Evolutionary conservation across 2,888 invertebrate species (phyloP), one percentile per base, ranked within the genome.

Genomic region (Andrena camellia): DNA sequence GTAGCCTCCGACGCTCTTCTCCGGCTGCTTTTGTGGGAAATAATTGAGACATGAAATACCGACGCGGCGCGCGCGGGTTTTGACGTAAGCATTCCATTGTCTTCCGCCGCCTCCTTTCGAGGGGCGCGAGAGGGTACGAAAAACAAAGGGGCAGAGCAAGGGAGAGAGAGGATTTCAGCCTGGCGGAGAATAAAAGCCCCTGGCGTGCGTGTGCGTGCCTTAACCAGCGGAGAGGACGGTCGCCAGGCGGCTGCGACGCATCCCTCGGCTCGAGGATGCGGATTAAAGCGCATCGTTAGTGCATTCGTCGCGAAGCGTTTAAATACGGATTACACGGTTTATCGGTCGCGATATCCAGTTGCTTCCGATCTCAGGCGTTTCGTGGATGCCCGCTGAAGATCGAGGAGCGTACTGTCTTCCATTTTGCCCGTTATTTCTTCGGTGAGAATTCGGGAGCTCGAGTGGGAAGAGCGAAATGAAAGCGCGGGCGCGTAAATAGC

Each of bases 11-110:
- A 73, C 84, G 84, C 70, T 78, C 76, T 71, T 83, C 77, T 64
- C 78, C 66, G 78, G 69, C 76, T 81, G 90, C 92, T 92, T 93
- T 93, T 93, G 93, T 92, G 88, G 81, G 86, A 91, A 93, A 93
- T 93, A 93, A 93, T 93, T 92, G 93, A 93, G 92, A 93, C 93
- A 92, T 93, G 92, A 93, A 93, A 93, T 92, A 91, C 91, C 87
- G 84, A 76, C 86, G 89, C 89, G 85, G 88, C 78, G 90, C 83
- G 84, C 82, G 84, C 84, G 87, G 89, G 90, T 92, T 91, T 92
- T 90, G 91, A 91, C 91, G 89, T 91, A 90, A 92, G 92, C 91
- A 89, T 91, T 89, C 92, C 88, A 93, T 93, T 93, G 93, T 93
- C 92, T 92, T 84, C 73, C 87, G 85, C 76, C 84, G 87, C 86